Conservation (phyloP, 1,140 invertebrate species). For the Melipona quadrifasciata region DNA sequence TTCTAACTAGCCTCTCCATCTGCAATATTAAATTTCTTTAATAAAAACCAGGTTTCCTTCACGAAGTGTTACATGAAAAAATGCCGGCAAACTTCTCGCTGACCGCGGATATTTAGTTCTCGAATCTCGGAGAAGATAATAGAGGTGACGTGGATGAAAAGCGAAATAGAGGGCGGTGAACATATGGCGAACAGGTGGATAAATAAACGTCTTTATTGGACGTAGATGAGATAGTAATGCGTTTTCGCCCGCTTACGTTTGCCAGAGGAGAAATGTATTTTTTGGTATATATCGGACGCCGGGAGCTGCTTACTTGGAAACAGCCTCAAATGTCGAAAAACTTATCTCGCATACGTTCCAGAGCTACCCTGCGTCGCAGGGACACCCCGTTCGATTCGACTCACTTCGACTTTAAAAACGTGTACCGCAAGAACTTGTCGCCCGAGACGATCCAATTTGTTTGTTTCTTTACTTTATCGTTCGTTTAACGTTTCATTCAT, state of each 20-base stretch:
- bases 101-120: background rate
- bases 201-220: conserved; percentile 44
- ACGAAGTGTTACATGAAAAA: background rate
- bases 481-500: background rate
- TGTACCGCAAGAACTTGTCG: background rate
- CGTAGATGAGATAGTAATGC: conserved; percentile 44
- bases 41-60: background rate
- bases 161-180: background rate
- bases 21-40: background rate
- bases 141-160: background rate
- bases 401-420: background rate
- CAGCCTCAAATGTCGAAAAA: background rate
- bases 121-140: background rate
- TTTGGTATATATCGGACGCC: background rate
- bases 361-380: background rate
- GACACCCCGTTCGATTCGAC: no score
- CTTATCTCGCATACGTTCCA: background rate
- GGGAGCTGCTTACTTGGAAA: background rate
- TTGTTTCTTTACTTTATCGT: no score
- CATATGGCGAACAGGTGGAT: conserved; percentile 23
- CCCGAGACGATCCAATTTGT: no score
- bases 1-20: background rate
- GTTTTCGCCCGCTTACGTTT: conserved; percentile 23
- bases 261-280: conserved; percentile 37
- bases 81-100: background rate